Evolutionary conservation across 2,113 vertebrate species (phyloP).

Genomic region (Taxidea taxus): DNA sequence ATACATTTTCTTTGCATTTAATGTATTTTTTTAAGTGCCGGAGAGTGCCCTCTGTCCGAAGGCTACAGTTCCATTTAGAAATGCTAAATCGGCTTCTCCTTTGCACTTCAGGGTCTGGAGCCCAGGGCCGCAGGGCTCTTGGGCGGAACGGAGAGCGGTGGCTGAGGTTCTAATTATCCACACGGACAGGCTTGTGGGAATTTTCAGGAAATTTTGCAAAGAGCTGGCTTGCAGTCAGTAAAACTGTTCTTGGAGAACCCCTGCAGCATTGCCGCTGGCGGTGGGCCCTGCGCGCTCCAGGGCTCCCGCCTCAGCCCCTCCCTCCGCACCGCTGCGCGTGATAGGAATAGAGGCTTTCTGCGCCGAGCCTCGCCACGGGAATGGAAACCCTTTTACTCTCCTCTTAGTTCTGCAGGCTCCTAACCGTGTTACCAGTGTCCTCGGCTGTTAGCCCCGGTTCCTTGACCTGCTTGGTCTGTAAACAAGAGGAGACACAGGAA

Average conservation of each 20-base stretch:
- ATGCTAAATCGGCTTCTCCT: not conserved
- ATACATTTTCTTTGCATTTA: not conserved
- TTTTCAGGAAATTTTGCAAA: not conserved
- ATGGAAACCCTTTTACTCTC: not conserved
- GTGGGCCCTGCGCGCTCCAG: accelerated
- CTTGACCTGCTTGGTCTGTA: not conserved
- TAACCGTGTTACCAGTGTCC: not conserved
- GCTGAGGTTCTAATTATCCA: not conserved
- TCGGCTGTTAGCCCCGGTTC: not conserved
- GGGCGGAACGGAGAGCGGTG: too few relatives aligned
- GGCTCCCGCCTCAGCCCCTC: accelerated
- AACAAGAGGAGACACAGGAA: not conserved
- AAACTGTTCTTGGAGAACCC: not conserved
- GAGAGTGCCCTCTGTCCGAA: not conserved
- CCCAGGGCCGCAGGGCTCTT: not conserved
- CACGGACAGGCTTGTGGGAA: accelerated
- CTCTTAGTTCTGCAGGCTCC: not conserved
- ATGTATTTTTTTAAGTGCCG: not conserved
- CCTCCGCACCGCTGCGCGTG: not conserved
- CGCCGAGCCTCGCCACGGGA: not conserved
- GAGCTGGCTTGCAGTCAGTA: not conserved
- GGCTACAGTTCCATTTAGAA: too few relatives aligned
- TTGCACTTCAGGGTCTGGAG: not conserved
- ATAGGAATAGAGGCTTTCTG: not conserved
- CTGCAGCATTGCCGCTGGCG: not conserved